Evolutionary conservation across 2,113 vertebrate genomes (phyloP).

Genomic region (Phalacrocorax aristotelis): DNA sequence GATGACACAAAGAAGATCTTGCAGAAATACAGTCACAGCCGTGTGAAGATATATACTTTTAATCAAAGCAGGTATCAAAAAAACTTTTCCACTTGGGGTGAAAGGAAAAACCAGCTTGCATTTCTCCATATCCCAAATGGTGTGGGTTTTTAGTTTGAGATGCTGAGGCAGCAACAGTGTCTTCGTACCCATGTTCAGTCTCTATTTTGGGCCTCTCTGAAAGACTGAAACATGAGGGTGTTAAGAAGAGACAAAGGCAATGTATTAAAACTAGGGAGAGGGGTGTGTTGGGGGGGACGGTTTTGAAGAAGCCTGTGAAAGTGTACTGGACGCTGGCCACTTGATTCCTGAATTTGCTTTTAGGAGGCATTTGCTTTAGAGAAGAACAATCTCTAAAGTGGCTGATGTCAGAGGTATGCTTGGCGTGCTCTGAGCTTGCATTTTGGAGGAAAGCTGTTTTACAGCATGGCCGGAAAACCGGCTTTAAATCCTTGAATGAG

Average conservation of each 20-base stretch:
- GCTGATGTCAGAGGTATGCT: neutral
- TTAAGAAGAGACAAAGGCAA: neutral
- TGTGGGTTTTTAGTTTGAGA: neutral
- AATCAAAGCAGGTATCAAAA: slow-evolving; percentile 94
- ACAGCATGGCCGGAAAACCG: neutral
- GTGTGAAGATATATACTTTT: slow-evolving; percentile 94
- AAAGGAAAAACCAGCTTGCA: neutral
- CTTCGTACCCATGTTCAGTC: neutral
- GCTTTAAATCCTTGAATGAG: neutral
- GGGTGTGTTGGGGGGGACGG: rapidly evolving
- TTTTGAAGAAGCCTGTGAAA: neutral
- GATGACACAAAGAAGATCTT: slow-evolving; percentile 98
- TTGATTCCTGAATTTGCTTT: neutral
- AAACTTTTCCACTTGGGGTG: neutral
- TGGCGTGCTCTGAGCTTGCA: neutral
- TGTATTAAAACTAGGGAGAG: neutral
- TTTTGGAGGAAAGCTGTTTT: neutral
- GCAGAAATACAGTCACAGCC: slow-evolving; percentile 94
- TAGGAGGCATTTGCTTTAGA: too few relatives aligned
- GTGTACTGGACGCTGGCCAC: neutral
- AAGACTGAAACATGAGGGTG: neutral
- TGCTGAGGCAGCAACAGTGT: neutral
- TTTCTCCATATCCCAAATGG: neutral
- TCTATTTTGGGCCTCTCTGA: neutral
- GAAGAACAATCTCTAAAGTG: neutral